Conservation (phyloP, 2,888 invertebrate species). For the Rotaria magnacalcarata region DNA sequence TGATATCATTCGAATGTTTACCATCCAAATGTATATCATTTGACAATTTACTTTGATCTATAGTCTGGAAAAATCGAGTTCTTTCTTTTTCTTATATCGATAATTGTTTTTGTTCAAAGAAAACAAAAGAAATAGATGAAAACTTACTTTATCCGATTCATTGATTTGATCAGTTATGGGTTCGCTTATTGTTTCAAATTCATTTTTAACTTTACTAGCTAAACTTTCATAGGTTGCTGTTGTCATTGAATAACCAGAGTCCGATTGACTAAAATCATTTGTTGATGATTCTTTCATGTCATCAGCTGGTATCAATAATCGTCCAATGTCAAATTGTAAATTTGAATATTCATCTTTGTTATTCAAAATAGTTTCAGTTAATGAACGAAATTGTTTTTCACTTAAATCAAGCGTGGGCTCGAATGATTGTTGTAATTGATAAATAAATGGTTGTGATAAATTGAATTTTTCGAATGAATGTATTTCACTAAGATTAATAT, state of each 20-base stretch:
- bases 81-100: background rate
- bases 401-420: slow-evolving; percentile 3
- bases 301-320: background rate
- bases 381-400: slow-evolving; percentile 27
- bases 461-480: slow-evolving; percentile 9
- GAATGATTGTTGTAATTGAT: slow-evolving; percentile 15
- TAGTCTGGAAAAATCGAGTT: background rate
- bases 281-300: slow-evolving; percentile 20
- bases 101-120: background rate
- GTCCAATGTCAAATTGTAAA: slow-evolving; percentile 10
- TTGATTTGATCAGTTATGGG: background rate
- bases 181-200: slow-evolving; percentile 1
- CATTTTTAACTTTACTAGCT: slow-evolving; percentile 6
- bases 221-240: slow-evolving; percentile 18
- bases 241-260: slow-evolving; percentile 18
- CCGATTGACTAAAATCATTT: slow-evolving; percentile 24
- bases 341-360: slow-evolving; percentile 1
- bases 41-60: background rate
- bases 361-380: background rate
- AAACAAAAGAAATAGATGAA: background rate
- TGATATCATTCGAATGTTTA: background rate
- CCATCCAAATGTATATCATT: background rate
- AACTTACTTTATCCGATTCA: background rate
- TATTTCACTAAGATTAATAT: slow-evolving; percentile 21
- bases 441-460: background rate